Evolutionary conservation across 2,888 invertebrate genomes (phyloP).

Genomic region (Trichogramma dendrolimi): DNA sequence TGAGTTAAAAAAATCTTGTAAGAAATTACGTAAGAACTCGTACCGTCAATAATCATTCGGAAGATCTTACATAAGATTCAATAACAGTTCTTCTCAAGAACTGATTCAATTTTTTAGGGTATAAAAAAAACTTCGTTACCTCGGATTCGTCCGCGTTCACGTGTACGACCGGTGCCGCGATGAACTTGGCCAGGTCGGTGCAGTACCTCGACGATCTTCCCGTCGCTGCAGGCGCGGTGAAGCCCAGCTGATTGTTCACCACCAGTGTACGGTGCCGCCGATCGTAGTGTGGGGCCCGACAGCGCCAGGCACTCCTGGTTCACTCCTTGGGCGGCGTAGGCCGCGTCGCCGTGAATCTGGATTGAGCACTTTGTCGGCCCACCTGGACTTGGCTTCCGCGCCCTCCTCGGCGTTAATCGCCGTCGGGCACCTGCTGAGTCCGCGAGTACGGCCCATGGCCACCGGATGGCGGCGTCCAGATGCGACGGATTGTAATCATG

Average conservation of each 20-base stretch:
- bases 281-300: constrained; percentile 83
- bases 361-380: constrained; percentile 73
- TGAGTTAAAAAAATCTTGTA: too few species aligned
- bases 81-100: too few species aligned
- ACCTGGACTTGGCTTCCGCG: constrained; percentile 47
- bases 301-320: constrained; percentile 88
- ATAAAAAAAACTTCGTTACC: constrained; percentile 57
- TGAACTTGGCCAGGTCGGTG: constrained; percentile 86
- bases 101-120: too few species aligned
- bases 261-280: constrained; percentile 91
- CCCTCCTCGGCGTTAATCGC: constrained; percentile 71
- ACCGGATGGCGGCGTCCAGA: constrained; percentile 92
- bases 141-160: constrained; percentile 93
- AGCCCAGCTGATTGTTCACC: constrained; percentile 88
- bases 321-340: constrained; percentile 90
- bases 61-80: too few species aligned
- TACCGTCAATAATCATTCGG: too few species aligned
- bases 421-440: constrained; percentile 68
- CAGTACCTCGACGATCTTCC: constrained; percentile 80
- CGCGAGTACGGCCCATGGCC: constrained; percentile 89
- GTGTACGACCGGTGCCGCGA: constrained; percentile 87
- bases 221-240: constrained; percentile 79
- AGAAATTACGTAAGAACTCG: too few species aligned
- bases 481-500: constrained; percentile 95
- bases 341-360: constrained; percentile 94